These are phyloP conservation scores for Jordanella pulchra DNA, from an alignment of 2,797 vertebrate genomes.

Conservation along the genomic window DNA sequence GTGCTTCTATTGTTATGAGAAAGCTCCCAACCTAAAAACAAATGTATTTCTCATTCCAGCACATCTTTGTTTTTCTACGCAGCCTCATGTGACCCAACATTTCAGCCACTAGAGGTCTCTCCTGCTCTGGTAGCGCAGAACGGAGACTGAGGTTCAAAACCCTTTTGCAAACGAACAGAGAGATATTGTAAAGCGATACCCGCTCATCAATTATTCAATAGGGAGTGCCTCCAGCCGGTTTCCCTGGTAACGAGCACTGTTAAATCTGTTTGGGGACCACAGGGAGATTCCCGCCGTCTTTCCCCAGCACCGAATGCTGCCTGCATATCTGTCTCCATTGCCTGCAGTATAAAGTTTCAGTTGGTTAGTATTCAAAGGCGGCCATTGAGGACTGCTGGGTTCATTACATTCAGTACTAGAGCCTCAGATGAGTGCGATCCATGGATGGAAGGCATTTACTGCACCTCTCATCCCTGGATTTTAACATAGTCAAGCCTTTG, in stretches of 20 bases:
- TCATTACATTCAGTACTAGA: conserved; percentile 26
- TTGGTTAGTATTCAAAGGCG: conserved; percentile 45
- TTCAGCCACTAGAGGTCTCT: conserved; percentile 74
- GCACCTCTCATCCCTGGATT: neutral
- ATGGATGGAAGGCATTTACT: conserved; percentile 7
- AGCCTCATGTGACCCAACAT: neutral
- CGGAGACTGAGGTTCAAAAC: conserved; percentile 22
- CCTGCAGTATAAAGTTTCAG: conserved; percentile 52
- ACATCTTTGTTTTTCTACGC: conserved; percentile 10
- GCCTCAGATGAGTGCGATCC: conserved; percentile 29
- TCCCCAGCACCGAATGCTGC: conserved; percentile 39
- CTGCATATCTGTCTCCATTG: conserved; percentile 45
- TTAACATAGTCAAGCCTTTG: neutral
- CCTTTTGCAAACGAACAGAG: conserved; percentile 63
- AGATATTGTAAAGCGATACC: conserved; percentile 49
- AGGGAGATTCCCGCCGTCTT: conserved; percentile 72
- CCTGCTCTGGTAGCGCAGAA: conserved; percentile 21
- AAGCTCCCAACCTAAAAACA: conserved; percentile 10
- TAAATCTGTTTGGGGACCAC: conserved; percentile 58
- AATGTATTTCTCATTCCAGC: conserved; percentile 19
- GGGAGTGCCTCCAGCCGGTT: conserved; percentile 69
- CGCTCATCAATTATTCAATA: conserved; percentile 71
- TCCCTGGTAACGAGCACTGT: conserved; percentile 61
- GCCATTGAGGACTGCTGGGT: conserved; percentile 15
- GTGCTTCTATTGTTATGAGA: conserved; percentile 10